Base-by-base conservation (phyloP, 2,888 invertebrate genomes). In the Arge pagana region DNA sequence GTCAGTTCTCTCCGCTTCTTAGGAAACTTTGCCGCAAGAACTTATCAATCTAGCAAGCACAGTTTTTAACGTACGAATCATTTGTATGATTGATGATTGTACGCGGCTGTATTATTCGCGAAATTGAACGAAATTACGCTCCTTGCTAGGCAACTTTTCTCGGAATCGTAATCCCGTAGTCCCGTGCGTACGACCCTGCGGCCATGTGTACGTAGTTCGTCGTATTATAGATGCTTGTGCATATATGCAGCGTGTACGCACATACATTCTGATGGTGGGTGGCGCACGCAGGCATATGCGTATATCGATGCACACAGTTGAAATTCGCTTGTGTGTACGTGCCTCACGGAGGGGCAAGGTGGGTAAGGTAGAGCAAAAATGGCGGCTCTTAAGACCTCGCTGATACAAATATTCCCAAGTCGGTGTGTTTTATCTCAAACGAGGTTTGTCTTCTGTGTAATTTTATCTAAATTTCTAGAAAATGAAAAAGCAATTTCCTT, bases 11-110 rank as follows among this genome's bases (percentile, higher is more conserved):
- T 64, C 63, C 64, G 55, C 41, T 13, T n/a, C 61, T 66, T 69
- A 71, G 64, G 72, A 72, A 64, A 70, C 67, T 62, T 66, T 68
- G 53, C 65, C 65, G 53, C 67, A 63, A 56, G 64, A 66, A 63
- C 63, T 70, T 60, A 65, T 67, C 62, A 67, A 59, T 58, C 64
- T 66, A 62, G 61, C 62, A 62, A 65, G 66, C 56, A 62, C 55
- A 59, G 60, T 62, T 49, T 50, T 57, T 58, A 53, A 57, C 56
- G 55, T 54, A 53, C 56, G 66, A 70, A 72, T 65, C 57, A 57
- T 62, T 58, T 49, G 50, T 43, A n/a, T 23, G 24, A 33, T 24
- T 50, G 28, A 52, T 48, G 26, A 41, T 56, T 19, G 19, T 10
- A 48, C 43, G 28, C 24, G 49, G 18, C 26, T n/a, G n/a, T n/a